phyloP scores from a whole-genome alignment of 2,888 invertebrate genomes.

The Pandemis heparana region DNA sequence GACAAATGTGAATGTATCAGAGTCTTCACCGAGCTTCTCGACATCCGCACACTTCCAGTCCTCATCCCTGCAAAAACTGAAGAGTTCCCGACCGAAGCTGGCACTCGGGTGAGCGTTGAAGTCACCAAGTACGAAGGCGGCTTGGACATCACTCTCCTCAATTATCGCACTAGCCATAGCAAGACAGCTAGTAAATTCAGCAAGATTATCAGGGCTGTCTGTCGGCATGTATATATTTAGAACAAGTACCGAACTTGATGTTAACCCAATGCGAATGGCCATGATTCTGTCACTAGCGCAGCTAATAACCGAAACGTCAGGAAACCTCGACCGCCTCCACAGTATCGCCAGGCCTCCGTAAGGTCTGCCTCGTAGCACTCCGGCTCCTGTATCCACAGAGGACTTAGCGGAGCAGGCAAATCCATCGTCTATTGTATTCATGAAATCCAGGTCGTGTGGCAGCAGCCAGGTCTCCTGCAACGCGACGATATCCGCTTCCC shows the following conservation, averaged over 20 bases:
- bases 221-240: constrained; percentile 1
- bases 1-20: not conserved
- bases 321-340: not conserved
- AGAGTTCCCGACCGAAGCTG: not conserved
- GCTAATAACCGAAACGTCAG: not conserved
- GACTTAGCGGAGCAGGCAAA: constrained; percentile 1
- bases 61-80: not conserved
- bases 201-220: not conserved
- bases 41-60: not conserved
- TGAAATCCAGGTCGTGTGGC: constrained; percentile 1
- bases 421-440: not conserved
- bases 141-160: not conserved
- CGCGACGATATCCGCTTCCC: not conserved
- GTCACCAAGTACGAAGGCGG: no score
- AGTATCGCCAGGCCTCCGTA: constrained; percentile 10
- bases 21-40: not conserved
- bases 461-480: no score
- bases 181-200: not conserved
- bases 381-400: not conserved
- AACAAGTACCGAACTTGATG: not conserved
- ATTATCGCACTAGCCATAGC: not conserved
- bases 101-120: not conserved
- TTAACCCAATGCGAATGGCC: not conserved
- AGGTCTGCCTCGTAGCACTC: constrained; percentile 1
- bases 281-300: not conserved